Evolutionary conservation across 1,140 invertebrate genomes (phyloP).

Genomic region (Cydia pomonella): DNA sequence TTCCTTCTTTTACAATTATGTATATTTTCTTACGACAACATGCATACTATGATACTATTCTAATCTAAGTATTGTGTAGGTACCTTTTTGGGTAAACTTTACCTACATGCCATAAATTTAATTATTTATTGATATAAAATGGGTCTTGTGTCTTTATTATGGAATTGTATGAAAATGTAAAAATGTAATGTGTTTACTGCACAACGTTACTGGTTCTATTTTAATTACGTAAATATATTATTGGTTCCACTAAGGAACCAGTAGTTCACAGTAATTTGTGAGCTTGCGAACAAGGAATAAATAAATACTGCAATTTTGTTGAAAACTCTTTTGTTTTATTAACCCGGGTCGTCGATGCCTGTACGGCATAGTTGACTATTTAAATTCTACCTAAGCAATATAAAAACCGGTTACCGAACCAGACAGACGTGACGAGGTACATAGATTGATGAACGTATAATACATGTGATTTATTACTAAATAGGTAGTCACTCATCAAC

Average conservation of each 20-base stretch:
- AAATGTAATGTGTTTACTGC: not conserved
- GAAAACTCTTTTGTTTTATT: slow-evolving; percentile 50
- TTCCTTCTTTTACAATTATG: slow-evolving; percentile 22
- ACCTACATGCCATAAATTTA: slow-evolving; percentile 29
- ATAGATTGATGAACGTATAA: no score
- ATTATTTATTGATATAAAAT: slow-evolving; percentile 34
- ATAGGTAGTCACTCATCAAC: no score
- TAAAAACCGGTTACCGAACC: no score
- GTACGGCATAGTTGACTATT: no score
- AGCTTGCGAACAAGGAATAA: slow-evolving; percentile 44
- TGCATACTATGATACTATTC: slow-evolving; percentile 21
- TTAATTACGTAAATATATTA: slow-evolving; percentile 8
- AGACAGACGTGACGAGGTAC: no score
- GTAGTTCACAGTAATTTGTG: slow-evolving; percentile 32
- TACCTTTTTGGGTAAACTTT: slow-evolving; percentile 10
- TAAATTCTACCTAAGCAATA: no score
- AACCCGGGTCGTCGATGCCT: not conserved
- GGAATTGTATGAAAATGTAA: slow-evolving; percentile 5
- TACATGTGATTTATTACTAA: no score
- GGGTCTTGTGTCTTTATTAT: slow-evolving; percentile 1
- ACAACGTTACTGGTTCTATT: slow-evolving; percentile 5
- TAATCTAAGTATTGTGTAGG: slow-evolving; percentile 23
- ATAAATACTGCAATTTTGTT: slow-evolving; percentile 63
- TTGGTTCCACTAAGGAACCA: slow-evolving; percentile 13
- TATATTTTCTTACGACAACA: slow-evolving; percentile 14